A percentile compares a stretch with the other conserved stretches of the same genome.
Conservation (phyloP, 2,113 vertebrate genomes). For the Illadopsis cleaveri region DNA sequence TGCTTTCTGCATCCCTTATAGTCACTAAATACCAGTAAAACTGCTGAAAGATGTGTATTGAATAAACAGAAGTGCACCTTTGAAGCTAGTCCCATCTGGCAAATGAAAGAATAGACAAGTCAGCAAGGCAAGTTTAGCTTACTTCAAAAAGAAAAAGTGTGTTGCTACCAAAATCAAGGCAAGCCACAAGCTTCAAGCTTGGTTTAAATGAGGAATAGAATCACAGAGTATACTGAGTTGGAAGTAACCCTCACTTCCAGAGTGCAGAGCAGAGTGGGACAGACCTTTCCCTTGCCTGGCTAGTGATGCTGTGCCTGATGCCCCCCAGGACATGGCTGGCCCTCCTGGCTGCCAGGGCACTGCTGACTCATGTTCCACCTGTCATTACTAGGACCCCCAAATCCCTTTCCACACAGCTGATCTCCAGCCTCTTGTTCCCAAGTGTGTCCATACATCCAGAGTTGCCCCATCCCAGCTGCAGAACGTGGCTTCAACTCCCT, state of each 20-base stretch:
- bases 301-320: background rate
- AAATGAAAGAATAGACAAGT: slow-evolving; percentile 33
- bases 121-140: slow-evolving; percentile 1
- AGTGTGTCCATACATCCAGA: background rate
- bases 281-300: fast-evolving
- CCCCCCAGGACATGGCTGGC: fast-evolving
- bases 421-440: background rate
- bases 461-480: background rate
- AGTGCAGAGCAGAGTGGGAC: background rate
- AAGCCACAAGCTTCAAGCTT: background rate
- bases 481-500: background rate
- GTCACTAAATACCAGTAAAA: slow-evolving; percentile 37
- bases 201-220: background rate
- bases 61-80: slow-evolving; percentile 28
- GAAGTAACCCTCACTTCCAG: background rate
- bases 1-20: background rate
- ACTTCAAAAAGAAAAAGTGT: background rate
- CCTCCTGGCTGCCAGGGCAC: background rate
- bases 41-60: background rate
- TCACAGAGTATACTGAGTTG: background rate
- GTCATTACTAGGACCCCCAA: fast-evolving
- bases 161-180: background rate
- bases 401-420: fast-evolving
- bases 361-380: background rate
- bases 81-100: slow-evolving; percentile 17